These are phyloP conservation scores for Eulemur mongoz DNA, from an alignment of 2,797 vertebrate species.

Conservation along the genomic window DNA sequence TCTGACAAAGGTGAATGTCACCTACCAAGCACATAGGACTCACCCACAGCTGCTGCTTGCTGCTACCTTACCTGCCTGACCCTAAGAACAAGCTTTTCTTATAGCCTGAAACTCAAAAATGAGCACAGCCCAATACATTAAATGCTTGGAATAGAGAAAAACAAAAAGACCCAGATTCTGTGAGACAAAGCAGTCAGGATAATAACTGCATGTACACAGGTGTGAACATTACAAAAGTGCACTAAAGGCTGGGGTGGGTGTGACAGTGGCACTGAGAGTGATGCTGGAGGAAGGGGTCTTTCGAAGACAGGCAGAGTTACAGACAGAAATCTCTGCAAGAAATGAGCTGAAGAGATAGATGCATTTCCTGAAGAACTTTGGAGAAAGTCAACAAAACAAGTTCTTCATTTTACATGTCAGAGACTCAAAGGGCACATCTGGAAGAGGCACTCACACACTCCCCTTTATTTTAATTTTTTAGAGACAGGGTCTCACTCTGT, in stretches of 20 bases:
- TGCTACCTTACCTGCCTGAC: neutral
- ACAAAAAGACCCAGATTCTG: slow-evolving; percentile 4
- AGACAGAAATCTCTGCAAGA: slow-evolving; percentile 24
- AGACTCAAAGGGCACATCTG: neutral
- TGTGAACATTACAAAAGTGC: neutral
- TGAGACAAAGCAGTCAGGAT: neutral
- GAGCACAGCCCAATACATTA: neutral
- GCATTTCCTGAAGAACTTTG: slow-evolving; percentile 46
- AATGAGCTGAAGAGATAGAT: slow-evolving; percentile 21
- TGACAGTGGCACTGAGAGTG: neutral
- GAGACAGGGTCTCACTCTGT: too few species aligned
- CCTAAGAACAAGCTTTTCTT: neutral
- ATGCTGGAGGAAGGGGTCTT: slow-evolving; percentile 3
- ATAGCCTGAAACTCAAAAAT: neutral
- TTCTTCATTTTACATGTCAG: slow-evolving; percentile 35
- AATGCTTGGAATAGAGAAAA: neutral
- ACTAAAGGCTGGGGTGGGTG: neutral
- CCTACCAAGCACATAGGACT: neutral
- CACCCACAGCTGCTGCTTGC: neutral
- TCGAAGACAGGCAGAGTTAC: neutral
- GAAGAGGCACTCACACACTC: neutral
- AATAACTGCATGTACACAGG: neutral
- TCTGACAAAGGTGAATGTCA: neutral
- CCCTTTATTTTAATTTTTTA: too few species aligned
- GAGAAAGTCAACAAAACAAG: slow-evolving; percentile 41